Conservation (phyloP, 2,113 vertebrate species). For the Pseudorhombus dupliciocellatus region DNA sequence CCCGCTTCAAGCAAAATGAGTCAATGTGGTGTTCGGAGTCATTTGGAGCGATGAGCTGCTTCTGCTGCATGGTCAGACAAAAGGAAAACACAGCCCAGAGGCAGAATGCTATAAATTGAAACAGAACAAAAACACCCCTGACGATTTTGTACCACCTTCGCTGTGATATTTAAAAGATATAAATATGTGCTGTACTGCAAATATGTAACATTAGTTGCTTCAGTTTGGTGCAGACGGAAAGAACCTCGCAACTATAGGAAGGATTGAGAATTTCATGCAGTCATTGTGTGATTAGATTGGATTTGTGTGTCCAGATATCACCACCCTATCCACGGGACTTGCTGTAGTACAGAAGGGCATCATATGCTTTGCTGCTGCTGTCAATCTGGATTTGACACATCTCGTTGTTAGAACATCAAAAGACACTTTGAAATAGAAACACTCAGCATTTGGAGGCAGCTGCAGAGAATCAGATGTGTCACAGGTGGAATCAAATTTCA, state of each 20-base stretch:
- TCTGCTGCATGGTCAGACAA: slow-evolving; percentile 51
- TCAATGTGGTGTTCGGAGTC: slow-evolving; percentile 48
- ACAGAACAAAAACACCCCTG: slow-evolving; percentile 1
- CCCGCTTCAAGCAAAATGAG: slow-evolving; percentile 62
- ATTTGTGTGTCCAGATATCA: neutral
- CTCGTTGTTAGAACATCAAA: neutral
- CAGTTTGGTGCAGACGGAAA: neutral
- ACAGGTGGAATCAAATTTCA: neutral
- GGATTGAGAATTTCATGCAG: neutral
- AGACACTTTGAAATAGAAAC: neutral
- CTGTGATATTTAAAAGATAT: neutral
- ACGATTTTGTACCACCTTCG: neutral
- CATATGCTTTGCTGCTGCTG: neutral
- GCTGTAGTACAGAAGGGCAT: neutral
- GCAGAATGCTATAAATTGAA: slow-evolving; percentile 5
- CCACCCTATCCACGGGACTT: neutral
- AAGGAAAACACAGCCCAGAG: slow-evolving; percentile 26
- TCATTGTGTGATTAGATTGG: neutral
- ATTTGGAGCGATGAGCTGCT: slow-evolving; percentile 37
- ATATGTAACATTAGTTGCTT: too few species aligned
- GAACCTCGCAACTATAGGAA: neutral
- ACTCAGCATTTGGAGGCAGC: neutral
- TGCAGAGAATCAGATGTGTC: neutral
- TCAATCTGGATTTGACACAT: neutral
- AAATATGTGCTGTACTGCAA: neutral